Evolutionary conservation across 2,888 invertebrate genomes (phyloP), one percentile per base, ranked within the genome.

Genomic region (Agrilus cyanescens): DNA sequence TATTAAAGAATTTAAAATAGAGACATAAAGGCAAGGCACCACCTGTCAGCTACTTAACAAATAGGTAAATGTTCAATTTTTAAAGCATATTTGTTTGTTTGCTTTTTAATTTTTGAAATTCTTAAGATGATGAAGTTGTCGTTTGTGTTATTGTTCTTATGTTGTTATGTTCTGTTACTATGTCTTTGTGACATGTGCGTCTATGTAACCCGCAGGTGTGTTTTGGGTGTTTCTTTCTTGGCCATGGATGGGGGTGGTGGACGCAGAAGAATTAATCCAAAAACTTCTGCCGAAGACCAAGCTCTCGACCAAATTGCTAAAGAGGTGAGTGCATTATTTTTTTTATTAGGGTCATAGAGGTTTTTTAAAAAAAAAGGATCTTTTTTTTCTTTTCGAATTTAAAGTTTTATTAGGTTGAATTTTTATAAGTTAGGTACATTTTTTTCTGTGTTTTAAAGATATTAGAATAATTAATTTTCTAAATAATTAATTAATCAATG

Each of bases 221-320:
- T 50, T 50, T 53, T 45, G 42, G 50, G 52, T 46, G 45, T 41
- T 41, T 33, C 46, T 43, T 50, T 46, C 43, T 47, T 50, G 52
- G 55, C 54, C 51, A 66, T 67, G 67, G 67, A 66, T 56, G 64
- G 61, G 53, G 64, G 61, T 51, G 68, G 67, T 48, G 79, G 80
- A 63, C 74, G 87, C 68, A 76, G 86, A 72, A 78, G 88, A 72
- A 76, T 83, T 72, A 80, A 85, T 68, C 70, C 83, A 52, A 85
- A 90, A 69, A 86, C 90, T 58, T 84, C 89, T 40, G 94, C 93
- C n/a, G 96, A 96, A 70, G 95, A 96, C 71, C 91, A 94, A 66
- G 95, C 95, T 38, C 78, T 96, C 45, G 94, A 95, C 71, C 89
- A 90, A 71, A 95, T 96, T 55, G 94, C 95, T 40, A 88, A 88